Evolutionary conservation across 1,140 invertebrate species (phyloP), one percentile per base, ranked within the genome.

Genomic region (Heliconius congener): DNA sequence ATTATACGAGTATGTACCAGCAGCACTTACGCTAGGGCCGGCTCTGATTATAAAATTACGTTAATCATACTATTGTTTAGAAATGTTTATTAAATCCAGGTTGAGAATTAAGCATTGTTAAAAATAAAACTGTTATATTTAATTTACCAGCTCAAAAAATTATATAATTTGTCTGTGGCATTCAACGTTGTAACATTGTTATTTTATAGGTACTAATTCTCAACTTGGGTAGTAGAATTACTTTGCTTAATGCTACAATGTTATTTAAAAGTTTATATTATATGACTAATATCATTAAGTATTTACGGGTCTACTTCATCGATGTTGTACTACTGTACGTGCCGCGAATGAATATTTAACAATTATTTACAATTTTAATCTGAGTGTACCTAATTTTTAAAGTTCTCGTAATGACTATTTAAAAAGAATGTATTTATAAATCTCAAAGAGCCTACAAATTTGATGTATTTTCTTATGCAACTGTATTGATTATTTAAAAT

Each of bases 241-340:
- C 71, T 78, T 78, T 79, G 81, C 77, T 82, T 82, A 71, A 76
- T 60, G 74, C 81, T 79, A 73, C 71, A 66, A 27, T 66, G 81
- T 82, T 82, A 78, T 79, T 82, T 82, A 55, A 79, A 46, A 79
- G 77, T 77, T 82, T 78, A 79, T 70, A 81, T 73, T 79, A 81
- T 74, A 78, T 72, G 72, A 60, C 39, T 76, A 76, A 46, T 76
- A 71, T 76, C 57, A 39, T 72, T 52, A 52, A 72, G 60, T 30
- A 30, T 66, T 66, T 77, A 70, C 34, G 50, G 73, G 71, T 66
- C 77, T 81, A 76, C 66, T 80, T 81, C 52, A 57, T 74, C 74
- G 46, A 74, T 80, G 71, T 80, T 80, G 71, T 80, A 73, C 34
- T 37, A 37, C 34, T 37, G 34, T 37, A 37, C 34, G 30, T 34